Conservation (phyloP, 2,113 vertebrate species). For the Fregetta grallaria region DNA sequence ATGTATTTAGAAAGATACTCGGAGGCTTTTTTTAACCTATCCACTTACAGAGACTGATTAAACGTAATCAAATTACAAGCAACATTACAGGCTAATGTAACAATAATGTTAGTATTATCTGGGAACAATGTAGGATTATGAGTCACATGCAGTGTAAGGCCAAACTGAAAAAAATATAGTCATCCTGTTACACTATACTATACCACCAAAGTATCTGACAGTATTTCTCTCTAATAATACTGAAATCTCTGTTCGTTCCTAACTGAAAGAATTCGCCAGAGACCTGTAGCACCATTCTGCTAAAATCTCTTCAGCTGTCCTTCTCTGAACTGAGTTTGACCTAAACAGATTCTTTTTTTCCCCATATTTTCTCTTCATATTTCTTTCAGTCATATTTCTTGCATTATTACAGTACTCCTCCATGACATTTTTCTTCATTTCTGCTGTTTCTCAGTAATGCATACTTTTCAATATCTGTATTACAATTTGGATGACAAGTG, state of each 20-base stretch:
- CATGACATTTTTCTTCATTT: background rate
- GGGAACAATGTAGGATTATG: background rate
- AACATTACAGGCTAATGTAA: background rate
- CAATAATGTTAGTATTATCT: background rate
- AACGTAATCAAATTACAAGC: background rate
- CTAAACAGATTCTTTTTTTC: background rate
- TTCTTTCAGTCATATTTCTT: background rate
- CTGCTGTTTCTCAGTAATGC: background rate
- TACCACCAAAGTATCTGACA: background rate
- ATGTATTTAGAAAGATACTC: background rate
- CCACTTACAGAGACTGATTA: background rate
- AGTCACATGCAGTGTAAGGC: background rate
- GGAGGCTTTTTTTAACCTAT: background rate
- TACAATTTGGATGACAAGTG: background rate
- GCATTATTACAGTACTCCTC: background rate
- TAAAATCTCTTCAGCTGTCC: background rate
- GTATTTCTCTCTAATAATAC: background rate
- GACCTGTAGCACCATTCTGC: background rate
- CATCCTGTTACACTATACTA: background rate
- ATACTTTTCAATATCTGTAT: background rate
- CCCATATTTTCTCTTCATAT: background rate
- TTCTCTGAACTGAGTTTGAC: background rate
- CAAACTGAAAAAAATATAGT: background rate
- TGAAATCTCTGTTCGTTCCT: background rate
- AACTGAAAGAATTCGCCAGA: background rate